Percentiles rank a stretch among this genome's conserved stretches.
Conservation (phyloP, 2,797 vertebrate genomes). For the Pelobates cultripes region DNA sequence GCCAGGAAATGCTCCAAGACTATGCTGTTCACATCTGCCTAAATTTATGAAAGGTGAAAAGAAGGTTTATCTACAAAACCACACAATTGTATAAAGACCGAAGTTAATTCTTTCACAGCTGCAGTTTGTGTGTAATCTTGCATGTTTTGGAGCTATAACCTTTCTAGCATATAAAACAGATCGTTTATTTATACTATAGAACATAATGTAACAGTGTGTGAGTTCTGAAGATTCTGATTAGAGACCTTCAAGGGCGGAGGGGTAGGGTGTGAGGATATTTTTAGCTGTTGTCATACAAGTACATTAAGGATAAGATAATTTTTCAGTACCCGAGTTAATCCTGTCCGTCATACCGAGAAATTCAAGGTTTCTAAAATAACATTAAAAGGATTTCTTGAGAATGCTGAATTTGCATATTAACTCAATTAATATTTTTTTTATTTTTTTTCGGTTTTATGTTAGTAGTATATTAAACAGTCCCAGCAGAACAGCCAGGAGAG, state of each 20-base stretch:
- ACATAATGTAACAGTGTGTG: conserved; percentile 52
- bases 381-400: background rate
- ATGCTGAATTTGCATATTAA: no score
- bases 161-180: conserved; percentile 56
- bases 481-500: background rate
- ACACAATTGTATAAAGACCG: conserved; percentile 58
- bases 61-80: conserved; percentile 44
- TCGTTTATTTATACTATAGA: conserved; percentile 58
- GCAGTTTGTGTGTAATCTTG: conserved; percentile 40
- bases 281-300: conserved; percentile 32
- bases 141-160: conserved; percentile 61
- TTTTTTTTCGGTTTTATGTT: no score
- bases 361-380: background rate
- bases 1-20: conserved; percentile 61
- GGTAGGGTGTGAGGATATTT: background rate
- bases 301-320: conserved; percentile 18
- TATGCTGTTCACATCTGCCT: conserved; percentile 20
- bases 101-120: conserved; percentile 26
- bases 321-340: background rate
- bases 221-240: conserved; percentile 30
- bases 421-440: no score
- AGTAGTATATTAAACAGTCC: no score
- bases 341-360: background rate
- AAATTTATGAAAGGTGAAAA: conserved; percentile 44
- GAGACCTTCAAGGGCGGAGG: conserved; percentile 3